phyloP scores from a whole-genome alignment of 2,797 vertebrate species.

The Cyprinella venusta region DNA sequence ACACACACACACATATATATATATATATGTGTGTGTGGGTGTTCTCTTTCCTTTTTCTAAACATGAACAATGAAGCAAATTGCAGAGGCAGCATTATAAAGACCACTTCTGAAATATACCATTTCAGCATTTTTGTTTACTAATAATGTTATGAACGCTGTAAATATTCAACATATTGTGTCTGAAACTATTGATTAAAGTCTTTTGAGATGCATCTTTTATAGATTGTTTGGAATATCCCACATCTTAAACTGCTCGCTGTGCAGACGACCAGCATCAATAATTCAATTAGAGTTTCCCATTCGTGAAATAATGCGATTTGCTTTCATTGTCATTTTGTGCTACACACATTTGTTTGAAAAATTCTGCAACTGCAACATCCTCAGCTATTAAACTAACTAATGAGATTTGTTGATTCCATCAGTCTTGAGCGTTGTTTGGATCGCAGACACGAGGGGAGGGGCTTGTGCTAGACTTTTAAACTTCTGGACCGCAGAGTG shows the following conservation, averaged over 20 bases:
- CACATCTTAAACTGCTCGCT: constrained; percentile 22
- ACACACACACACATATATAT: no score
- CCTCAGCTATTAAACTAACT: constrained; percentile 69
- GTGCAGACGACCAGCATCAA: constrained; percentile 24
- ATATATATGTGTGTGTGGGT: no score
- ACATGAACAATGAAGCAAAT: neutral
- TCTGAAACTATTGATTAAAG: constrained; percentile 41
- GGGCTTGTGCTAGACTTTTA: neutral
- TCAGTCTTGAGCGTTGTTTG: constrained; percentile 57
- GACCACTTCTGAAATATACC: neutral
- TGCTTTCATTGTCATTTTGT: constrained; percentile 66
- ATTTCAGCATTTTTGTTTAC: constrained; percentile 39
- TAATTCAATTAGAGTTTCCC: constrained; percentile 64
- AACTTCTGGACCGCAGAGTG: constrained; percentile 47
- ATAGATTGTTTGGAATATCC: constrained; percentile 34
- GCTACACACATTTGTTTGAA: constrained; percentile 60
- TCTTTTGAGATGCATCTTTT: constrained; percentile 34
- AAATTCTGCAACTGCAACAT: constrained; percentile 55
- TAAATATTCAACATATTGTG: constrained; percentile 48
- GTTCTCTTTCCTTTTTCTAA: neutral
- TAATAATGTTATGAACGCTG: constrained; percentile 30
- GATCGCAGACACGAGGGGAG: constrained; percentile 59
- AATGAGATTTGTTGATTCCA: constrained; percentile 60
- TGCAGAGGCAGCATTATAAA: constrained; percentile 11
- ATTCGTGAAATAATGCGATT: constrained; percentile 66